Evolutionary conservation across 2,888 invertebrate genomes (phyloP), one percentile per base, ranked within the genome.

Genomic region (Meta bourneti): DNA sequence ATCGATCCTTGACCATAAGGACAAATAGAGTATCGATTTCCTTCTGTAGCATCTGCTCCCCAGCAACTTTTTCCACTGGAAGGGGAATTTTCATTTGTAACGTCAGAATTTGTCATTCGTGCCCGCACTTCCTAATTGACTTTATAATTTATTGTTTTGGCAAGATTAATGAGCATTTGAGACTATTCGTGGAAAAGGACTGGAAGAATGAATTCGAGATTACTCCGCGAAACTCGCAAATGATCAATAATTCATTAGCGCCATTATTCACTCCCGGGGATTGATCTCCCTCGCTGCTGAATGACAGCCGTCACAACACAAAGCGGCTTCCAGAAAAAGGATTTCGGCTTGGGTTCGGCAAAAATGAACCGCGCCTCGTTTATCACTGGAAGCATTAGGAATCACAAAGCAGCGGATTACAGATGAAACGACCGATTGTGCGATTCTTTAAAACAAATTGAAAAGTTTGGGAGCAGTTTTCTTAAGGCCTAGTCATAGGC

Each of bases 171-270:
- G 91, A 71, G 91, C 82, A 91, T 91, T 87, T 87, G 91, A 91
- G 87, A 91, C 91, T 87, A 91, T 91, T 91, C 91, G 80, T 91
- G 90, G 90, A 91, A 91, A 91, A 91, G 91, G 87, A 90, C 77
- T 84, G 82, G 86, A 91, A 91, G 91, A 91, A 91, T 91, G 91
- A 91, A 91, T 91, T 83, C 87, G 91, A 91, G 91, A 91, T 91
- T 91, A 91, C 87, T 91, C 52, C 77, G 71, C 34, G 90, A 82
- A 86, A 90, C 90, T 86, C 81, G 87, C 78, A 74, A 87, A 87
- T 87, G 91, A 91, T 91, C 91, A 87, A 91, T 91, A 91, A 91
- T 91, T 91, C 91, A 91, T 91, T 91, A 91, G 91, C 52, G 91
- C 79, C 91, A 91, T 91, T 91, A 91, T 91, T 91, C 91, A 91